phyloP scores from a whole-genome alignment of 2,113 vertebrate species.

The Lophius piscatorius region DNA sequence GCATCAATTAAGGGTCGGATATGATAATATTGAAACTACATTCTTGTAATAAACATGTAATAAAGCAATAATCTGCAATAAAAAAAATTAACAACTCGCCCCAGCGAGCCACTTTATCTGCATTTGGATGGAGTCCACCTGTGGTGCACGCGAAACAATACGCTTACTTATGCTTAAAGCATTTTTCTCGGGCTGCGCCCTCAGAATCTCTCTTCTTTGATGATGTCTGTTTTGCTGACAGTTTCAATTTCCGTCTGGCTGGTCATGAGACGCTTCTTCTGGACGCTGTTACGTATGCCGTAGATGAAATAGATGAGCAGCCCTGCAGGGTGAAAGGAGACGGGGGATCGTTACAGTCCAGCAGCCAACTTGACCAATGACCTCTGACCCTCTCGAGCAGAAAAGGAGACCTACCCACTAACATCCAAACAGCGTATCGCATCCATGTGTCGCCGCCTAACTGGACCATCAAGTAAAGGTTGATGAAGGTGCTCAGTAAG shows the following conservation, averaged over 20 bases:
- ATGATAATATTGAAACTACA: not conserved
- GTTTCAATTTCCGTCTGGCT: constrained; percentile 34
- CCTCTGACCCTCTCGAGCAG: not conserved
- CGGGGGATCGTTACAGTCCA: not conserved
- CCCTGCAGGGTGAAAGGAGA: constrained; percentile 63
- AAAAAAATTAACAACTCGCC: too few species aligned
- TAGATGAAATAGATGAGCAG: constrained; percentile 87
- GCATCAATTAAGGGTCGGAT: not conserved
- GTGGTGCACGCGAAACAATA: too few species aligned
- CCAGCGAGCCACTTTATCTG: too few species aligned
- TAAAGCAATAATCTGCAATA: too few species aligned
- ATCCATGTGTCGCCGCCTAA: constrained; percentile 82
- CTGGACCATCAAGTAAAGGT: constrained; percentile 83
- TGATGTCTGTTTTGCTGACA: constrained; percentile 34
- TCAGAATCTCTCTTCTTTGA: constrained; percentile 65
- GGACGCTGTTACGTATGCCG: constrained; percentile 80
- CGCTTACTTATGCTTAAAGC: too few species aligned
- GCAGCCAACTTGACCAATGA: not conserved
- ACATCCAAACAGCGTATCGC: constrained; percentile 85
- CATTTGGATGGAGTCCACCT: not conserved
- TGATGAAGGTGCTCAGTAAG: constrained; percentile 81
- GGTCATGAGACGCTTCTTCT: constrained; percentile 45
- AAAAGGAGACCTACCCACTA: constrained; percentile 73
- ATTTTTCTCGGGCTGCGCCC: too few species aligned
- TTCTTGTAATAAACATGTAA: too few species aligned